phyloP scores from a whole-genome alignment of 1,140 invertebrate genomes.

The Uloborus diversus region DNA sequence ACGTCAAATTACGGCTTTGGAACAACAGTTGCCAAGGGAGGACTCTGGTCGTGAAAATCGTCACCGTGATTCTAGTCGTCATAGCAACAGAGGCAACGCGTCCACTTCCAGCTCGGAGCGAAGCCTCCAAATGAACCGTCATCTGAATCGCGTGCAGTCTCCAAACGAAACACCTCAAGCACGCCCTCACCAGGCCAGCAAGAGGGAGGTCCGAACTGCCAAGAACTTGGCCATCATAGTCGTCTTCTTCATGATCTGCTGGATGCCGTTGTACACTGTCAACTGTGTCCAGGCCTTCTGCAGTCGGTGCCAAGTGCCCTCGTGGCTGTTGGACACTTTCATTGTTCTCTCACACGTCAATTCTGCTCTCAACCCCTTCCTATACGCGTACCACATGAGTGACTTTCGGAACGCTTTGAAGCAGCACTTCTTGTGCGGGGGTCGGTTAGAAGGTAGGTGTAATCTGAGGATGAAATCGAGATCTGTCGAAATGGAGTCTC shows the following conservation, averaged over 20 bases:
- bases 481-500: slow-evolving; percentile 25
- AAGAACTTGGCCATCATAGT: slow-evolving; percentile 91
- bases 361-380: slow-evolving; percentile 84
- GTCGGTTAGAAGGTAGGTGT: slow-evolving; percentile 8
- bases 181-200: slow-evolving; percentile 62
- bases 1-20: slow-evolving; percentile 39
- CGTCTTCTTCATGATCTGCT: slow-evolving; percentile 89
- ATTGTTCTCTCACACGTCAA: slow-evolving; percentile 90
- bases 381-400: slow-evolving; percentile 89
- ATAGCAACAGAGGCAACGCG: neutral
- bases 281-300: slow-evolving; percentile 88
- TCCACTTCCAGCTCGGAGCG: slow-evolving; percentile 49
- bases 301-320: slow-evolving; percentile 73
- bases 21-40: slow-evolving; percentile 30
- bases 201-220: slow-evolving; percentile 87
- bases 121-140: slow-evolving; percentile 25
- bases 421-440: slow-evolving; percentile 68
- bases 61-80: neutral
- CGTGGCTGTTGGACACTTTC: slow-evolving; percentile 78
- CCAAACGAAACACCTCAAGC: neutral
- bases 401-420: slow-evolving; percentile 79
- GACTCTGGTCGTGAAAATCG: neutral
- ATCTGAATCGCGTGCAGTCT: neutral
- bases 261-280: slow-evolving; percentile 91
- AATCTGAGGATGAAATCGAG: slow-evolving; percentile 22